Conservation (phyloP, 92 coral and sea anemone species). For the Zoanthus sociatus region DNA sequence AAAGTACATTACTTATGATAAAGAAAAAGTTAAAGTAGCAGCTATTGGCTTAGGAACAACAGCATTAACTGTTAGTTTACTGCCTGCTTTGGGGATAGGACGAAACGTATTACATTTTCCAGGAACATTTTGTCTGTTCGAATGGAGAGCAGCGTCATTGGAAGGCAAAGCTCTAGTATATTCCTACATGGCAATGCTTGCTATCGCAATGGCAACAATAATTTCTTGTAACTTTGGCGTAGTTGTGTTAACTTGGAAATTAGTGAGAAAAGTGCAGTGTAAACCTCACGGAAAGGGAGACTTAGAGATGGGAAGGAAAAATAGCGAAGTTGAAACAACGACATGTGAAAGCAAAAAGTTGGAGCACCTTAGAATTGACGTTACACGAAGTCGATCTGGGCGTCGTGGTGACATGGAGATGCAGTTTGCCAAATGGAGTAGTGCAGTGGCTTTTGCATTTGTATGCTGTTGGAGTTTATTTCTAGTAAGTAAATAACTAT, state of each 20-base stretch:
- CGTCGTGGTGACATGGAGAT: slow-evolving; percentile 67
- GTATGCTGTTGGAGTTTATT: slow-evolving; percentile 92
- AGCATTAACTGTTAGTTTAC: slow-evolving; percentile 73
- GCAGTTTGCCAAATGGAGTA: slow-evolving; percentile 92
- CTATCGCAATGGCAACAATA: slow-evolving; percentile 68
- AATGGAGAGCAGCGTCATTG: slow-evolving; percentile 80
- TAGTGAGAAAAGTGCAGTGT: slow-evolving; percentile 52
- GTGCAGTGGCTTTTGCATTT: slow-evolving; percentile 81
- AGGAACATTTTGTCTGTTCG: slow-evolving; percentile 94
- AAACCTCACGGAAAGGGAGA: slow-evolving; percentile 10
- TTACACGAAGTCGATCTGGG: not conserved
- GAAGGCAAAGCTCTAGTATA: slow-evolving; percentile 83
- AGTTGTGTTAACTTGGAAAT: slow-evolving; percentile 67
- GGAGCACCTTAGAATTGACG: slow-evolving; percentile 1
- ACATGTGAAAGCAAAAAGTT: not conserved
- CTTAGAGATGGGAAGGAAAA: slow-evolving; percentile 9
- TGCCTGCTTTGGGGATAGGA: slow-evolving; percentile 93
- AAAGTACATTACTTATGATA: slow-evolving; percentile 77
- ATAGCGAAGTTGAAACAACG: not conserved
- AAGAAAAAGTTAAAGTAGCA: slow-evolving; percentile 80
- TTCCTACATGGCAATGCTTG: slow-evolving; percentile 70
- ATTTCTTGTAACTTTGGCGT: slow-evolving; percentile 84
- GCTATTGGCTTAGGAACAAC: slow-evolving; percentile 73
- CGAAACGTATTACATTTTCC: slow-evolving; percentile 91
- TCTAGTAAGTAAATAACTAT: slow-evolving; percentile 67